phyloP scores from a whole-genome alignment of 2,888 invertebrate species.

The Gerris lacustris region DNA sequence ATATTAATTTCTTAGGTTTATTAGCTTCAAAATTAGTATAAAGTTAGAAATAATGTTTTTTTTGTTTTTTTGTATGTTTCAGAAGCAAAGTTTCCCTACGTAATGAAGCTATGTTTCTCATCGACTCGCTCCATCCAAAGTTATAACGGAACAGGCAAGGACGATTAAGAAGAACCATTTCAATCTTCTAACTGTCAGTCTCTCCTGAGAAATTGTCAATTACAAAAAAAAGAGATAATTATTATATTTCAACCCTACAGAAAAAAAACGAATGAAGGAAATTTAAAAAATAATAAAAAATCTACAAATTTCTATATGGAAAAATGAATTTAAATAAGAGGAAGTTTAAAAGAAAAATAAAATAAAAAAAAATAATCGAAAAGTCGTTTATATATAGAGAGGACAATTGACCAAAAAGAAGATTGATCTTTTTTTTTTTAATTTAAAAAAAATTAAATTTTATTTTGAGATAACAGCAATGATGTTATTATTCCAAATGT shows the following conservation, averaged over 20 bases:
- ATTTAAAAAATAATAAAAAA: neutral
- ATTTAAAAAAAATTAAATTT: too few species aligned
- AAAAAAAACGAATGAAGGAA: neutral
- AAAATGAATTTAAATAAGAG: too few species aligned
- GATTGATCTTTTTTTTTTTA: too few species aligned
- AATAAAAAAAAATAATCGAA: too few species aligned
- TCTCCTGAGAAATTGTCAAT: neutral
- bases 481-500: too few species aligned
- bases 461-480: too few species aligned
- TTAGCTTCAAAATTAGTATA: too few species aligned
- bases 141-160: slow-evolving; percentile 8
- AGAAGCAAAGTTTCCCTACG: slow-evolving; percentile 96
- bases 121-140: slow-evolving; percentile 50
- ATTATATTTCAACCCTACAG: neutral
- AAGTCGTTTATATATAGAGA: too few species aligned
- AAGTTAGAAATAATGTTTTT: neutral
- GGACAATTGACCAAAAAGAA: too few species aligned
- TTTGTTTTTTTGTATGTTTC: slow-evolving; percentile 35
- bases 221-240: neutral
- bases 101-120: slow-evolving; percentile 96
- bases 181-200: slow-evolving; percentile 2
- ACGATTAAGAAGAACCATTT: neutral
- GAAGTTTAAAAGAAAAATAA: too few species aligned
- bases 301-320: too few species aligned
- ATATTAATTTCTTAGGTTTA: too few species aligned